Evolutionary conservation across 2,113 vertebrate species (phyloP), one percentile per base, ranked within the genome.

Genomic region (Rousettus leschenaultii): DNA sequence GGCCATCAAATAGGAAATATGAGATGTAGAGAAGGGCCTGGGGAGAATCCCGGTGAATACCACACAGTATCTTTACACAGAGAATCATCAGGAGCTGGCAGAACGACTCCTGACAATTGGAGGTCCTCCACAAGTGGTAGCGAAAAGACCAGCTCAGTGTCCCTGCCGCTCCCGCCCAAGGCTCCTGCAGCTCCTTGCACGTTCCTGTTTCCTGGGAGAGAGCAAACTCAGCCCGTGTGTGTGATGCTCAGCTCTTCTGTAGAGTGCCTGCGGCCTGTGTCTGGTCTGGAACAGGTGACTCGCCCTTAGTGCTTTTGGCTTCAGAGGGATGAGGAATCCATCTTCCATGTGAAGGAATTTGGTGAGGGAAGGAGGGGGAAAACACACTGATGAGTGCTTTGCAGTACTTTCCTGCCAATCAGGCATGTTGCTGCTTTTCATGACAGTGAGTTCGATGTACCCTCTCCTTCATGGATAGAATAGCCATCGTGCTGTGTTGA

Each of bases 401-500:
- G 19, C 13, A 2, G 53, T 35, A 9, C 38, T 65, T 61, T 55
- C 5, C 7, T 61, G 38, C 35, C 53, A 24, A 0, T 65, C 55
- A 55, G 22, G 53, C 14, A 22, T 2, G 19, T 13, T 33, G 30
- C 26, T 57, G 4, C 18, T 48, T 74, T 57, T 48, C n/a, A 33
- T 19, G 35, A n/a, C 6, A 43, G 38, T 48, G 45, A 35, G 33
- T 65, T 59, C 10, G 33, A 78, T 28, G 84, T 28, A 6, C 8
- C 11, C 83, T 78, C 7, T 71, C 12, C 24, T 51, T 43, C 28
- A 11, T 45, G 33, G 38, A 18, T 24, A 13, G 35, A 24, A 22
- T 21, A 26, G 8, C 0, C 12, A 13, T 24, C 82, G 12, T 0
- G 30, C 55, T 30, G 12, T 28, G 1, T 15, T 24, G 26, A 40